These are phyloP conservation scores for Plebejus melissa DNA, from an alignment of 2,888 invertebrate species.

Conservation along the genomic window DNA sequence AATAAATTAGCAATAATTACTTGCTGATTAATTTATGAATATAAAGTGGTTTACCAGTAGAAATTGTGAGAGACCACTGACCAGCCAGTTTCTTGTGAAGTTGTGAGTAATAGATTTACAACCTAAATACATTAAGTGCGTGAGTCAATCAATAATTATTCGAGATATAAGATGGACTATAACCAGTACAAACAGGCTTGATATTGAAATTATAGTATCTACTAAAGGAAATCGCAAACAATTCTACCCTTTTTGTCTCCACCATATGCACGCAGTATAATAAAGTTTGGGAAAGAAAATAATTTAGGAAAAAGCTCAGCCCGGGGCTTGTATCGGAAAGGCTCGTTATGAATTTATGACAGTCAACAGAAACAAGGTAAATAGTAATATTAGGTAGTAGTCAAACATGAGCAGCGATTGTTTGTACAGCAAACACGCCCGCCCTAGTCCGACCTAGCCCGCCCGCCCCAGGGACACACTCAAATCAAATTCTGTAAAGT, in stretches of 20 bases:
- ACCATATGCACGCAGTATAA: background rate
- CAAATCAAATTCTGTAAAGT: slow-evolving; percentile 41
- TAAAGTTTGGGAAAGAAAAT: background rate
- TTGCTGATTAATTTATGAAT: background rate
- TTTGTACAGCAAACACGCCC: slow-evolving; percentile 35
- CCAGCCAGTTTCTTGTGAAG: background rate
- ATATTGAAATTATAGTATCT: background rate
- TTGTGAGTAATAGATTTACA: background rate
- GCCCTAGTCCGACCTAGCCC: slow-evolving; percentile 29
- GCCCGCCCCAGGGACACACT: slow-evolving; percentile 33
- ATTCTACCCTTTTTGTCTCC: background rate
- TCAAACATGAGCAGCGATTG: slow-evolving; percentile 39
- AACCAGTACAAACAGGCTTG: background rate
- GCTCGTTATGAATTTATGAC: slow-evolving; percentile 42
- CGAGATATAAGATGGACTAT: background rate
- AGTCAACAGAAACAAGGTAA: slow-evolving; percentile 39
- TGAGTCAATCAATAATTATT: background rate
- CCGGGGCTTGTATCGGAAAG: slow-evolving; percentile 30
- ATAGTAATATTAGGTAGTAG: slow-evolving; percentile 40
- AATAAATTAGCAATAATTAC: slow-evolving; percentile 12
- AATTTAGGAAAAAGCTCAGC: slow-evolving; percentile 14
- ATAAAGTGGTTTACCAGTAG: background rate
- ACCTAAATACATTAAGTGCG: background rate
- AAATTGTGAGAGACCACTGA: background rate
- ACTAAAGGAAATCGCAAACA: background rate